These are phyloP conservation scores for Macquaria australasica DNA, from an alignment of 2,113 vertebrate species.

Conservation along the genomic window DNA sequence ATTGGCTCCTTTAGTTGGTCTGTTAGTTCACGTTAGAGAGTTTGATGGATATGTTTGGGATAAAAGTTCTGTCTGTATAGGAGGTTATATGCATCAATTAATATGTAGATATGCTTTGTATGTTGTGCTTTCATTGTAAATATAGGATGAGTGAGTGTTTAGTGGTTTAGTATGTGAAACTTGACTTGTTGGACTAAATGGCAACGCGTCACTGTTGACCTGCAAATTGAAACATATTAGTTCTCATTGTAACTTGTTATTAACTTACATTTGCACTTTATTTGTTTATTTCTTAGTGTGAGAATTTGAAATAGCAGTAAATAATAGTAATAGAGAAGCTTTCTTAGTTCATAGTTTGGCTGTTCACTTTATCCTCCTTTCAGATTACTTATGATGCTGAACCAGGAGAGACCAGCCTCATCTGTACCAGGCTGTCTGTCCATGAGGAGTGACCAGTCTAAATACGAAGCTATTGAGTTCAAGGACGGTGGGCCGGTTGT, in stretches of 20 bases:
- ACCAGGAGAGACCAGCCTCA: background rate
- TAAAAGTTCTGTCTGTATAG: background rate
- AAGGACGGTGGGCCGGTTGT: background rate
- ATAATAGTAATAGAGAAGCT: too few relatives aligned
- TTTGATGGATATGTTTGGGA: background rate
- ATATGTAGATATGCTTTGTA: background rate
- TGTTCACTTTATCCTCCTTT: too few relatives aligned
- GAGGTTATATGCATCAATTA: background rate
- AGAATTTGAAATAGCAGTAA: too few relatives aligned
- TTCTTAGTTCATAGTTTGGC: too few relatives aligned
- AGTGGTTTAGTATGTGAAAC: background rate
- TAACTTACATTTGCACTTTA: too few relatives aligned
- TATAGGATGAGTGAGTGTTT: background rate
- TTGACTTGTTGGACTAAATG: background rate
- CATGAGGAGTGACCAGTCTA: background rate
- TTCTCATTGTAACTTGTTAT: too few relatives aligned
- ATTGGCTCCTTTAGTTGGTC: background rate
- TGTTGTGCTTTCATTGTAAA: background rate
- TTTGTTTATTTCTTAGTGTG: too few relatives aligned
- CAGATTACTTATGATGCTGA: background rate
- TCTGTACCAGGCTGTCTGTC: background rate
- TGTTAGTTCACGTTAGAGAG: background rate
- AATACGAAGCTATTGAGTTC: background rate
- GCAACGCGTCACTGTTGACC: background rate
- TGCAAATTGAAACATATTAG: too few relatives aligned